Evolutionary conservation across 2,888 invertebrate genomes (phyloP).

Genomic region (Tipula confusa): DNA sequence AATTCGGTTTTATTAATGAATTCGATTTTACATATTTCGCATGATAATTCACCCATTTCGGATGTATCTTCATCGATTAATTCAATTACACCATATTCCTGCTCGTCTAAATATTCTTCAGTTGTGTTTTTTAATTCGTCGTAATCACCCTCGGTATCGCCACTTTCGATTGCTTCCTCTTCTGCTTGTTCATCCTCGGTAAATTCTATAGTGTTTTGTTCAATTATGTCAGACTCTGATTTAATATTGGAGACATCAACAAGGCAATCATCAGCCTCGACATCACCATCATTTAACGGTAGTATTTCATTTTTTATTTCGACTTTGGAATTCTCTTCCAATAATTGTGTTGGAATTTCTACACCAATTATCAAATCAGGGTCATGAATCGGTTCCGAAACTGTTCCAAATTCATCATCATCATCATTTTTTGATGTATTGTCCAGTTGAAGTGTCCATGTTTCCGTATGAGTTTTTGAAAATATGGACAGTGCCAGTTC

Average conservation of each 20-base stretch:
- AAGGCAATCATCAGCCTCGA: neutral
- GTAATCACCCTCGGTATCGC: neutral
- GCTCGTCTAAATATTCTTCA: neutral
- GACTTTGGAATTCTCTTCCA: neutral
- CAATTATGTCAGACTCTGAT: neutral
- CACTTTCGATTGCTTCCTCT: neutral
- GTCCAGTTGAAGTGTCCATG: neutral
- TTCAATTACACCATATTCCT: neutral
- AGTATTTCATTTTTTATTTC: neutral
- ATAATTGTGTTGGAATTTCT: neutral
- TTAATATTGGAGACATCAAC: neutral
- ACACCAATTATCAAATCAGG: neutral
- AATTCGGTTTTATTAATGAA: neutral
- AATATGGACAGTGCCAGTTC: neutral
- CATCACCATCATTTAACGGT: neutral
- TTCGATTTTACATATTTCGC: slow-evolving; percentile 21
- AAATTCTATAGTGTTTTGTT: neutral
- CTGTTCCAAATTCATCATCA: neutral
- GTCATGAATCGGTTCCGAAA: neutral
- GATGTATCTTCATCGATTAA: neutral
- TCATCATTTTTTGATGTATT: neutral
- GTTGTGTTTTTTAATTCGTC: neutral
- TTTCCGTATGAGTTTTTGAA: neutral
- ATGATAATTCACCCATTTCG: neutral
- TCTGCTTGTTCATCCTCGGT: neutral